A percentile compares a stretch with the other conserved stretches of the same genome.
These are phyloP conservation scores for Erythrolamprus reginae DNA, from an alignment of 2,113 vertebrate genomes.

Conservation along the genomic window DNA sequence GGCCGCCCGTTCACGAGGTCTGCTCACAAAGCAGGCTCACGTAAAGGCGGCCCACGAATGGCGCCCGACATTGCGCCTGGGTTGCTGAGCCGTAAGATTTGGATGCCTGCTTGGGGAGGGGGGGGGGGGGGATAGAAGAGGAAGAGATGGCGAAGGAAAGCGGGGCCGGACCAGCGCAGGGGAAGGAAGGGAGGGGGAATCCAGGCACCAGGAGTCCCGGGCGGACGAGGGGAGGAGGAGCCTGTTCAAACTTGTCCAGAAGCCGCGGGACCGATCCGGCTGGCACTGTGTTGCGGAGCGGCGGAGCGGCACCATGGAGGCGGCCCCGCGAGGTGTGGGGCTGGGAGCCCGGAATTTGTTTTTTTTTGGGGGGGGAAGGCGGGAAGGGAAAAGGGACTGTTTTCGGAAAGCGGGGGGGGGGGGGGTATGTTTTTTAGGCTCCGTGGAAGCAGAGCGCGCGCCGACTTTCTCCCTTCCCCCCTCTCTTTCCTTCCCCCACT, in stretches of 20 bases:
- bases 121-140: accelerated
- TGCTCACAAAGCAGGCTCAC: background rate
- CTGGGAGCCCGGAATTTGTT: background rate
- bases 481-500: too few relatives aligned
- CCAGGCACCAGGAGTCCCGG: background rate
- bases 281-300: background rate
- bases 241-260: background rate
- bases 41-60: too few relatives aligned
- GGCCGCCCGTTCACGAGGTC: background rate
- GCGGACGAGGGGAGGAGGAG: constrained; percentile 4
- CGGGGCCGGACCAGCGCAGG: background rate
- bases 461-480: background rate
- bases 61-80: too few relatives aligned
- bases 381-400: background rate
- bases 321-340: constrained; percentile 5
- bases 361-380: too few relatives aligned
- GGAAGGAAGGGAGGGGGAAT: background rate
- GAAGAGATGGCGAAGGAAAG: background rate
- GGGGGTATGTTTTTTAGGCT: background rate
- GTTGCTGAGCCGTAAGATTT: background rate
- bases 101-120: background rate
- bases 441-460: background rate
- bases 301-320: constrained; percentile 10
- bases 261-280: background rate
- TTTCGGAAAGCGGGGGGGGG: background rate